A percentile compares a stretch with the other conserved stretches of the same genome.
These are phyloP conservation scores for Dendrocincla tyrannina DNA, from an alignment of 2,797 vertebrate genomes.

Conservation along the genomic window DNA sequence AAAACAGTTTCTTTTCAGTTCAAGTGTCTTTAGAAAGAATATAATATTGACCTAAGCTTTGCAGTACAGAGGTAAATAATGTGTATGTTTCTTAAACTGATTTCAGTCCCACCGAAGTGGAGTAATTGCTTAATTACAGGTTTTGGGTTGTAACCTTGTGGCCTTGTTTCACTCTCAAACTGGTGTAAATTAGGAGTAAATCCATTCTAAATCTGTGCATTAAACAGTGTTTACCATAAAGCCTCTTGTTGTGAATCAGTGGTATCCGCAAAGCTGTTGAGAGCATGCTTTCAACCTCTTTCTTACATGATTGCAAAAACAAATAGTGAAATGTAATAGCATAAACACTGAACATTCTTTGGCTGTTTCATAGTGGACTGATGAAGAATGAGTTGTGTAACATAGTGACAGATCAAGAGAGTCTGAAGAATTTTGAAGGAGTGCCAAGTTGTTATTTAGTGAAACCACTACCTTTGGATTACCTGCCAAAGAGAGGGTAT, in stretches of 20 bases:
- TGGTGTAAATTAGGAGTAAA: not conserved
- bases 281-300: not conserved
- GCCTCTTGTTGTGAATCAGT: not conserved
- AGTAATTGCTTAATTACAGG: not conserved
- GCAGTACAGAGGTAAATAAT: not conserved
- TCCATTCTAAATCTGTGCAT: not conserved
- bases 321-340: conserved; percentile 24
- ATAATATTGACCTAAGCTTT: not conserved
- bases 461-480: not conserved
- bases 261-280: not conserved
- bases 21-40: not conserved
- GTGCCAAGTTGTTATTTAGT: not conserved
- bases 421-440: conserved; percentile 21
- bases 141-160: not conserved
- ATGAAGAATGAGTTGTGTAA: conserved; percentile 37
- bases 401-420: not conserved
- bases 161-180: not conserved
- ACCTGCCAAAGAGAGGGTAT: not conserved
- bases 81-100: not conserved
- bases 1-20: not conserved
- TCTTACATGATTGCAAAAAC: not conserved
- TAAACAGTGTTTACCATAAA: not conserved
- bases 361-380: not conserved
- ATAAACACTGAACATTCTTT: conserved; percentile 35
- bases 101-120: not conserved